Evolutionary conservation across 2,888 invertebrate species (phyloP).

Genomic region (Lasioglossum zephyrum): DNA sequence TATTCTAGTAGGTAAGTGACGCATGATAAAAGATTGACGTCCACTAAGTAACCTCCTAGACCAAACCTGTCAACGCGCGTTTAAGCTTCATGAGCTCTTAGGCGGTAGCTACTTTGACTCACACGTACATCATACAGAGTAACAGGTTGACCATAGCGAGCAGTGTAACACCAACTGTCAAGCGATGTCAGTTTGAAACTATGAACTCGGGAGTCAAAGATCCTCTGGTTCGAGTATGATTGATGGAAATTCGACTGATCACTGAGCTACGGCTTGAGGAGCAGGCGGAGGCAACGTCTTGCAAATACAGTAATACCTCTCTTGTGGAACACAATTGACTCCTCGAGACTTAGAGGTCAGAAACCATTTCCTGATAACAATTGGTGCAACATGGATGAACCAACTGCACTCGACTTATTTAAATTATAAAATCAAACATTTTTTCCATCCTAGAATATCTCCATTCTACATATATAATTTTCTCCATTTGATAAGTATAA

Average conservation of each 20-base stretch:
- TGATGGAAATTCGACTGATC: background rate
- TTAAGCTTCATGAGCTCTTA: background rate
- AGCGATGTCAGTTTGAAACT: conserved; percentile 4
- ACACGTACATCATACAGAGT: conserved; percentile 18
- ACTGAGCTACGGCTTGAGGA: background rate
- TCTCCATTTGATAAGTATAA: background rate
- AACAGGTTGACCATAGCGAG: conserved; percentile 6
- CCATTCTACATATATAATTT: background rate
- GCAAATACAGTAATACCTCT: background rate
- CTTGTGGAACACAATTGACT: background rate
- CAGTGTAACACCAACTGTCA: background rate
- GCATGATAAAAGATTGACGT: background rate
- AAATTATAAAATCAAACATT: background rate
- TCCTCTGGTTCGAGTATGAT: background rate
- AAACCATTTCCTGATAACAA: too few relatives aligned
- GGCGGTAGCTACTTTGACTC: conserved; percentile 1
- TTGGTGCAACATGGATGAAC: background rate
- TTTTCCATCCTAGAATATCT: background rate
- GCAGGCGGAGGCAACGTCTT: background rate
- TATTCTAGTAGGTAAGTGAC: background rate
- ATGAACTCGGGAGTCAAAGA: background rate
- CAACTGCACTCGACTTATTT: background rate
- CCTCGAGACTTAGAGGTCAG: background rate
- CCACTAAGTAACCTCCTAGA: background rate
- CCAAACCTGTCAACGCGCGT: background rate